Conservation (phyloP, 2,888 invertebrate genomes). For the Rotaria socialis region DNA sequence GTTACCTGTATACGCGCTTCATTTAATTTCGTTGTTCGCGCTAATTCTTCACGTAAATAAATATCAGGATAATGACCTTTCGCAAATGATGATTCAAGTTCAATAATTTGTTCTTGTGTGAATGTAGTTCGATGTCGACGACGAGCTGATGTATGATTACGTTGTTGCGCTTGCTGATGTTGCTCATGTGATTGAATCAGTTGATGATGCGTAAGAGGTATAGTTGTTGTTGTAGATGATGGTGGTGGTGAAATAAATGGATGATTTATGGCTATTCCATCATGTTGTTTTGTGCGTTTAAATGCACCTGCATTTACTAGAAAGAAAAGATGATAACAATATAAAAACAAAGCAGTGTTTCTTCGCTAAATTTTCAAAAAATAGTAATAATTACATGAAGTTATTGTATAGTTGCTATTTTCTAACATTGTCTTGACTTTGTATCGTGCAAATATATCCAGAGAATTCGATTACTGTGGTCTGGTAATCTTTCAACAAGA, state of each 20-base stretch:
- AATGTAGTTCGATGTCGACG: slow-evolving; percentile 95
- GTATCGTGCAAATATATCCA: too few species aligned
- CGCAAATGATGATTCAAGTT: slow-evolving; percentile 95
- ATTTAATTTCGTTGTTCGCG: slow-evolving; percentile 95
- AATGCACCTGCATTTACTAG: not conserved
- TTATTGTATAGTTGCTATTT: not conserved
- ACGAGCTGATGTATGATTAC: slow-evolving; percentile 71
- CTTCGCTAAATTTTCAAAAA: not conserved
- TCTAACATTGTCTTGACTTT: not conserved
- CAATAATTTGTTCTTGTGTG: slow-evolving; percentile 96
- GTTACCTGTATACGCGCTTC: slow-evolving; percentile 98
- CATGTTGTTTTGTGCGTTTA: not conserved
- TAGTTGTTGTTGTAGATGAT: too few species aligned
- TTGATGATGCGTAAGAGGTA: not conserved
- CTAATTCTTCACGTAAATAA: slow-evolving; percentile 96
- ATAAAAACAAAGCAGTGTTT: not conserved
- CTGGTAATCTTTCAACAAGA: not conserved
- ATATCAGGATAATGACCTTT: slow-evolving; percentile 99
- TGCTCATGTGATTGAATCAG: not conserved
- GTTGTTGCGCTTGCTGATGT: not conserved
- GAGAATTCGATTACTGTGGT: not conserved
- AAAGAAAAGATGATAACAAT: not conserved
- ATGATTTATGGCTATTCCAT: not conserved
- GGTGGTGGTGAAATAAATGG: not conserved
- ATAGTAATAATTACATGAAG: not conserved